Percentiles rank a stretch among this genome's conserved stretches.
Conservation (phyloP, 2,888 invertebrate genomes). For the Melitaea athalia region DNA sequence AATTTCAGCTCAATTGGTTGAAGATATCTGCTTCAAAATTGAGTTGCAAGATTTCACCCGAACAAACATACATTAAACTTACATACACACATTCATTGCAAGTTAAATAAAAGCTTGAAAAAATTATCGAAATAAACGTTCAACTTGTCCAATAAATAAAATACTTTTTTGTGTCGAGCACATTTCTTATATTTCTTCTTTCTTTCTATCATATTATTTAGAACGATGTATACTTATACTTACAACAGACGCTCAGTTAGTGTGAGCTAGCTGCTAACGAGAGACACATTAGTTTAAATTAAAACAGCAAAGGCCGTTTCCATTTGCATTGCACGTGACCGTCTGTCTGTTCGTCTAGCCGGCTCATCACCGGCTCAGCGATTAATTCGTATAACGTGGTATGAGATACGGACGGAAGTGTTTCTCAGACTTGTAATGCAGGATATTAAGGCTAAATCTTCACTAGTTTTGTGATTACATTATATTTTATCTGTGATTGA, state of each 20-base stretch:
- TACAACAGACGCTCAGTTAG: conserved; percentile 32
- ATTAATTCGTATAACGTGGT: conserved; percentile 60
- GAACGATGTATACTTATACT: conserved; percentile 21
- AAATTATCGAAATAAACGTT: neutral
- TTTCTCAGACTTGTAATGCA: neutral
- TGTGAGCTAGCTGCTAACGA: conserved; percentile 34
- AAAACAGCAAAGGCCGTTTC: conserved; percentile 71
- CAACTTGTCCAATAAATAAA: neutral
- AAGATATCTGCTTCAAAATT: too few species aligned
- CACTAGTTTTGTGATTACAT: too few species aligned
- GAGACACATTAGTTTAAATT: conserved; percentile 49
- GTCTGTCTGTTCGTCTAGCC: conserved; percentile 77
- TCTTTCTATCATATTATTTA: conserved; percentile 9
- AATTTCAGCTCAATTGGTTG: too few species aligned
- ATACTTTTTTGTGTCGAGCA: neutral
- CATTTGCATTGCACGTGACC: conserved; percentile 80
- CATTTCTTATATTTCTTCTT: too few species aligned
- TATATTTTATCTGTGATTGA: too few species aligned
- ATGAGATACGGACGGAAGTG: conserved; percentile 42
- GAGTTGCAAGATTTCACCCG: too few species aligned
- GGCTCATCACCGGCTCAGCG: conserved; percentile 65
- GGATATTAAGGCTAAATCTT: too few species aligned
- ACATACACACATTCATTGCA: too few species aligned
- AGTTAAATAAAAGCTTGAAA: too few species aligned
- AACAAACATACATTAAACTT: too few species aligned